These are phyloP conservation scores for Dryoscopus gambensis DNA, from an alignment of 2,113 vertebrate genomes.

Conservation along the genomic window DNA sequence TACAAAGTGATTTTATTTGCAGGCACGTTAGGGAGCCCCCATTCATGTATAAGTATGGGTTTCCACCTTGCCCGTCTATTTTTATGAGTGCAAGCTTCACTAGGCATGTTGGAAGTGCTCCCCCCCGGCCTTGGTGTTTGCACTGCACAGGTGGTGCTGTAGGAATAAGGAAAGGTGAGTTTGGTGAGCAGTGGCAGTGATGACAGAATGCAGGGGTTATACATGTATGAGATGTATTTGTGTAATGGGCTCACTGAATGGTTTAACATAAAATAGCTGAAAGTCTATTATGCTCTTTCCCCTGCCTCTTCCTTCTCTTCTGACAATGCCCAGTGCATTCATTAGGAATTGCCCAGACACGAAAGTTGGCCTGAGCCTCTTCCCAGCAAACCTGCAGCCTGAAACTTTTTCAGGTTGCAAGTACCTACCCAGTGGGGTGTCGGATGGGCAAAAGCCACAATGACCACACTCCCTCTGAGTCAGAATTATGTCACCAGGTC, in stretches of 20 bases:
- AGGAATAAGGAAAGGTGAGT: background rate
- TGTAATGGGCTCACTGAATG: background rate
- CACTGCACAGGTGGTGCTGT: background rate
- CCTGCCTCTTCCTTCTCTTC: background rate
- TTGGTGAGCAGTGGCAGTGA: background rate
- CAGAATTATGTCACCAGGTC: background rate
- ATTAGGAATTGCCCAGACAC: background rate
- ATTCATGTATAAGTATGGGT: background rate
- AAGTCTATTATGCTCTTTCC: background rate
- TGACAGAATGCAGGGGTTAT: background rate
- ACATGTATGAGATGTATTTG: background rate
- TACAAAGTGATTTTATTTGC: constrained; percentile 8
- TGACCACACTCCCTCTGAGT: background rate
- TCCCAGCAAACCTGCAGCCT: background rate
- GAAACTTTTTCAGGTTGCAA: background rate
- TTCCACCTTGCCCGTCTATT: background rate
- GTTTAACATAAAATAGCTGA: background rate
- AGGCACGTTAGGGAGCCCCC: background rate
- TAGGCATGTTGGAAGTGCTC: background rate
- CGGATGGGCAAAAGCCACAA: background rate
- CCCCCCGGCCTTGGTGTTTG: background rate
- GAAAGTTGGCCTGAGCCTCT: background rate
- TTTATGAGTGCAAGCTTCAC: background rate
- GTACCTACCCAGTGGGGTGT: accelerated
- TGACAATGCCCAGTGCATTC: background rate